Evolutionary conservation across 2,113 vertebrate species (phyloP), one percentile per base, ranked within the genome.

Genomic region (Manacus vitellinus): DNA sequence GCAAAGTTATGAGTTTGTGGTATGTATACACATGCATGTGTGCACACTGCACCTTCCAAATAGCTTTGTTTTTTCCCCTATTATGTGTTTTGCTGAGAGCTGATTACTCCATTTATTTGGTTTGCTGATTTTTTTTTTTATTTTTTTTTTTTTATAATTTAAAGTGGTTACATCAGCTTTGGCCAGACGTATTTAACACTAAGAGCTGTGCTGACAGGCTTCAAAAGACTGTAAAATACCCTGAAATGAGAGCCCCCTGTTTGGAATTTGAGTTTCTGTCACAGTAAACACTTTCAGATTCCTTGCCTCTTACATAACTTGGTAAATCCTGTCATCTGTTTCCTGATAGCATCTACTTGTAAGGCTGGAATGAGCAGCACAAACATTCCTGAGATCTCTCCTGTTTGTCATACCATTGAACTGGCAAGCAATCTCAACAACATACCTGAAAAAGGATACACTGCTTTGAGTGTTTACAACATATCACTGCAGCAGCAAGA

Each of bases 351-450:
- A 94, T 93, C 92, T 92, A 51, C 92, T 96, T 80, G 73, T 67
- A 89, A 88, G 43, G n/a, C 51, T 96, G 95, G 88, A 96, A 95
- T 65, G 77, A 96, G 70, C 39, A 95, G 30, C 4, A 39, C 75
- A 95, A 96, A 95, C 95, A 92, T 96, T 96, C 92, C 85, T 92
- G 86, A 92, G 89, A 87, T 84, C 51, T 47, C 62, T 93, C 28
- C 49, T 84, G 59, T 82, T 96, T 92, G 23, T 86, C 68, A 51
- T 77, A 47, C 31, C 8, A 2, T 20, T 55, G 43, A 39, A 16
- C 54, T 95, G 4, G 0, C 44, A 71, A 90, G 33, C 27, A 74
- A 62, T 66, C 49, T 33, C 88, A 71, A 51, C 61, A 49, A 10
- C 88, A 76, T 93, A 95, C 86, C 87, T 97, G 94, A 54, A 37